These are phyloP conservation scores for Corydoras maculifer DNA, from an alignment of 2,113 vertebrate genomes.

Conservation along the genomic window DNA sequence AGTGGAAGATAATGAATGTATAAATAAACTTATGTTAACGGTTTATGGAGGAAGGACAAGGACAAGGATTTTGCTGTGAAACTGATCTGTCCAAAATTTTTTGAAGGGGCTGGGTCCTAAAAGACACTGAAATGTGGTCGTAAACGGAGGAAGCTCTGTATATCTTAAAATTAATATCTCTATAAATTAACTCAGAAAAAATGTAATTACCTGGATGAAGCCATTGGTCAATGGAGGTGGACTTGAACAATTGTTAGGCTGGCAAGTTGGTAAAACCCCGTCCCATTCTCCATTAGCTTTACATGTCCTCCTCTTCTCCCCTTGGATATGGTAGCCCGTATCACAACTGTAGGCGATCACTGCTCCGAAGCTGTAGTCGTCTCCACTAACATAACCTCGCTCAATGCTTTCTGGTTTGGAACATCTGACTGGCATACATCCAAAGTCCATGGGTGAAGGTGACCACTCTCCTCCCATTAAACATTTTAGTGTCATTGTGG, in stretches of 20 bases:
- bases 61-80: too few relatives aligned
- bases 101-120: too few relatives aligned
- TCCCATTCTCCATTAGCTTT: slow-evolving; percentile 90
- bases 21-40: too few relatives aligned
- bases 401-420: slow-evolving; percentile 76
- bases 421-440: slow-evolving; percentile 86
- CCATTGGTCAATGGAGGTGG: slow-evolving; percentile 79
- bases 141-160: too few relatives aligned
- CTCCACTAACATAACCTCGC: slow-evolving; percentile 82
- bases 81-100: too few relatives aligned
- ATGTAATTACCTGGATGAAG: slow-evolving; percentile 73
- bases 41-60: too few relatives aligned
- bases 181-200: too few relatives aligned
- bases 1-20: too few relatives aligned
- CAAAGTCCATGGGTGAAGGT: slow-evolving; percentile 78
- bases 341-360: slow-evolving; percentile 91
- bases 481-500: slow-evolving; percentile 80
- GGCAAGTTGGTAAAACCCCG: slow-evolving; percentile 76
- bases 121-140: too few relatives aligned
- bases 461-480: slow-evolving; percentile 83
- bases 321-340: slow-evolving; percentile 86
- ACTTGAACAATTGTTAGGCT: slow-evolving; percentile 77
- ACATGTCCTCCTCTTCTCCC: slow-evolving; percentile 89
- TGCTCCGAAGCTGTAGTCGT: slow-evolving; percentile 90
- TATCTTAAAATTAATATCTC: too few relatives aligned